Conservation (phyloP, 2,888 invertebrate species). For the Polyploca ridens region DNA sequence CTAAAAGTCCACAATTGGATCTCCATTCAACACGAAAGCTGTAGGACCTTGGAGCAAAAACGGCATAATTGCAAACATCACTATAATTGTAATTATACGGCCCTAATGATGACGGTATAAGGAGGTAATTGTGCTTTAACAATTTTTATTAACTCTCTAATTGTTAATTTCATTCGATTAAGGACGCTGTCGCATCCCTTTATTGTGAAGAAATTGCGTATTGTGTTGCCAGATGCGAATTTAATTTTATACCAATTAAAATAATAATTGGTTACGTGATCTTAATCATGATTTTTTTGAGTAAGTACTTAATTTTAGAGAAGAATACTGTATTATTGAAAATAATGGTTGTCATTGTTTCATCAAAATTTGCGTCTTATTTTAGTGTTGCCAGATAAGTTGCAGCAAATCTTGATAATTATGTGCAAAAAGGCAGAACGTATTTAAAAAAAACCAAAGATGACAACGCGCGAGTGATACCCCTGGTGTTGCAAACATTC, state of each 20-base stretch:
- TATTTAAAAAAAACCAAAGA: no score
- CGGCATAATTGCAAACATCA: slow-evolving; percentile 10
- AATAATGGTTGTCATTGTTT: neutral
- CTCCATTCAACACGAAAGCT: neutral
- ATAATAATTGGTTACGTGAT: slow-evolving; percentile 15
- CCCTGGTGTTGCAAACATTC: no score
- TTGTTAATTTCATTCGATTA: slow-evolving; percentile 49
- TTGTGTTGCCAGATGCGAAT: slow-evolving; percentile 39
- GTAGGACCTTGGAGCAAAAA: slow-evolving; percentile 12
- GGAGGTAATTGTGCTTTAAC: slow-evolving; percentile 53
- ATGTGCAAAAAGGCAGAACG: no score
- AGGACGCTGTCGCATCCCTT: slow-evolving; percentile 40
- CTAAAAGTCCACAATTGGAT: slow-evolving; percentile 1
- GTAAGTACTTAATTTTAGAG: neutral
- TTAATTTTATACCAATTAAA: slow-evolving; percentile 38
- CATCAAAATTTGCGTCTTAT: neutral
- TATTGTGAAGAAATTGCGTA: slow-evolving; percentile 22
- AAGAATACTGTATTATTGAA: neutral
- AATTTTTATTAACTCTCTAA: slow-evolving; percentile 54
- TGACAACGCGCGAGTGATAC: no score
- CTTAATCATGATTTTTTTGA: neutral
- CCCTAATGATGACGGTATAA: slow-evolving; percentile 55
- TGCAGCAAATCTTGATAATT: no score
- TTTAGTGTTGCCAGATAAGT: neutral
- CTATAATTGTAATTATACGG: slow-evolving; percentile 43